These are phyloP conservation scores for Ips nitidus DNA, from an alignment of 1,140 invertebrate species.

Conservation along the genomic window DNA sequence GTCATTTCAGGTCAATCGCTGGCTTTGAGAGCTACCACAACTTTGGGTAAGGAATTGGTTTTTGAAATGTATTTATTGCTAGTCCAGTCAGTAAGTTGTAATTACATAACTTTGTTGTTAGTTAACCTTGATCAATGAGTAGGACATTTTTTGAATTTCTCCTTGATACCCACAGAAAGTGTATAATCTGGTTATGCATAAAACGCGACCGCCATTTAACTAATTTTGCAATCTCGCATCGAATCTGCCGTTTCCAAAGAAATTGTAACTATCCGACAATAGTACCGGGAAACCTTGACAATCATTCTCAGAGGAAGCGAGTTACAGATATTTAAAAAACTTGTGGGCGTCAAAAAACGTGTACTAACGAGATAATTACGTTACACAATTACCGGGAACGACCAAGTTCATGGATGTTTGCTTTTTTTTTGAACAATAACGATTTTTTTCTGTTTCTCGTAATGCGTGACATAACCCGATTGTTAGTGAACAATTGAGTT, in stretches of 20 bases:
- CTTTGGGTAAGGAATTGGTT: slow-evolving; percentile 25
- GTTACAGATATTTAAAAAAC: not conserved
- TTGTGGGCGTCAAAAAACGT: no score
- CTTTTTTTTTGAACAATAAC: not conserved
- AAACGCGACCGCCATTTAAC: no score
- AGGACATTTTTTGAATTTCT: not conserved
- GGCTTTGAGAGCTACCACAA: slow-evolving; percentile 8
- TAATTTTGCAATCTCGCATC: no score
- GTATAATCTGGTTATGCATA: no score
- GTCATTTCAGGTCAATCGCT: slow-evolving; percentile 19
- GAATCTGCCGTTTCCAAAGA: no score
- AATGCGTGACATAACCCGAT: no score
- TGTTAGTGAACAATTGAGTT: no score
- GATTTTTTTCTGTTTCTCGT: no score
- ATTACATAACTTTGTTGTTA: not conserved
- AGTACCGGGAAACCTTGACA: not conserved
- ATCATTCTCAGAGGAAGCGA: not conserved
- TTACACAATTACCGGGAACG: slow-evolving; percentile 1
- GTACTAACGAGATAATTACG: not conserved
- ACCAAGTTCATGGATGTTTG: slow-evolving; percentile 3
- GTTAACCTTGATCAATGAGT: not conserved
- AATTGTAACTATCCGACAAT: not conserved
- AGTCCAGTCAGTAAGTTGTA: not conserved
- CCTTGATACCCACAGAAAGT: slow-evolving; percentile 1
- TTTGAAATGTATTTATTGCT: not conserved